Evolutionary conservation across 2,113 vertebrate species (phyloP), one percentile per base, ranked within the genome.

Genomic region (Coregonus clupeaformis): DNA sequence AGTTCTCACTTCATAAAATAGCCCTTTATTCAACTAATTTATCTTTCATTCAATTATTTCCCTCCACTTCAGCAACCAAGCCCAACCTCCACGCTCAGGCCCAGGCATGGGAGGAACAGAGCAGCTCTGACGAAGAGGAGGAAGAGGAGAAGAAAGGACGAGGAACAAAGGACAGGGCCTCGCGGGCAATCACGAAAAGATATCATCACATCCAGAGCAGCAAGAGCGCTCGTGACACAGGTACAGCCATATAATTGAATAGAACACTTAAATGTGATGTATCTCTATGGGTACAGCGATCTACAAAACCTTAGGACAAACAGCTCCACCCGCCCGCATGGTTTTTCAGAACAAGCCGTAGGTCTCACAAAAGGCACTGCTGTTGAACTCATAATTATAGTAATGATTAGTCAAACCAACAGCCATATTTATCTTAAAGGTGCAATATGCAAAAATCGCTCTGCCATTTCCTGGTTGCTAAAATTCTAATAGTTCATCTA

Each of bases 81-180:
- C 13, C 55, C 65, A 30, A 32, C 65, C 65, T 67, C 29, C 65
- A 18, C 24, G 71, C 22, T 69, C 12, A 47, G 22, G 30, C 47
- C 18, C 22, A 69, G 13, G 63, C 5, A 12, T 68, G 68, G 11
- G 36, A 76, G 69, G 52, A 60, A 69, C 72, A 80, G 68, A 79
- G 75, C 70, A 81, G 65, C 69, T 70, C 70, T 30, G 80, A 87
- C 29, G 71, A 82, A 7, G 68, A 76, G 4, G 72, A 75, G 22
- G 77, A 78, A 13, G 67, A 81, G 20, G 30, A 68, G 24, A 52
- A 77, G 67, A 12, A 25, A 32, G 59, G 13, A 32, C 32, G 42
- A 72, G 57, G 57, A 18, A 47, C 82, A 73, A 1, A 69, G 69
- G 5, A 74, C 20, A 24, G 65, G 36, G 52, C n/a, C 13, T 68